Evolutionary conservation across 1,140 invertebrate species (phyloP).

Genomic region (Gonatopus flavifemur): DNA sequence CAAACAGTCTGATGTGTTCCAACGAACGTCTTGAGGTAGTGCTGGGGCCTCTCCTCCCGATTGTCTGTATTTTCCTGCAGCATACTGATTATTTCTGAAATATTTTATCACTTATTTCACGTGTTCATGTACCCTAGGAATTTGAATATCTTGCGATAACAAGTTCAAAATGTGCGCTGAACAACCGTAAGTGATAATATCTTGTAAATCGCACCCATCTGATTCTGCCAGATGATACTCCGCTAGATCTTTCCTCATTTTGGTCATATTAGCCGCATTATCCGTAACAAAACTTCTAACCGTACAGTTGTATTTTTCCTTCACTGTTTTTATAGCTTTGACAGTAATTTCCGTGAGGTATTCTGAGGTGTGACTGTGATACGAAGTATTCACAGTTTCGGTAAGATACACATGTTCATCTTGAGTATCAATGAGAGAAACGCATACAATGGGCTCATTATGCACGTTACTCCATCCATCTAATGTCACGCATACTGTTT

Average conservation of each 20-base stretch:
- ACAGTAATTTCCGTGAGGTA: constrained; percentile 6
- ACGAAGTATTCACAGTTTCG: constrained; percentile 16
- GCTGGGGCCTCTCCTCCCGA: background rate
- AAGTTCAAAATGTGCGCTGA: constrained; percentile 24
- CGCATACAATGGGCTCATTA: constrained; percentile 18
- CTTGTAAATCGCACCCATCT: constrained; percentile 1
- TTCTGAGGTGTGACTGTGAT: constrained; percentile 7
- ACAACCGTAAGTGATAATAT: constrained; percentile 20
- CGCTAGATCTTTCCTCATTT: constrained; percentile 11
- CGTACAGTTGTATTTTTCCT: constrained; percentile 3
- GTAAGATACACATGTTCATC: constrained; percentile 14
- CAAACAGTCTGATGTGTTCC: too few species aligned
- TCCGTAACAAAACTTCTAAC: constrained; percentile 9
- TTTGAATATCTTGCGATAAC: constrained; percentile 17
- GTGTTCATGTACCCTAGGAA: constrained; percentile 8
- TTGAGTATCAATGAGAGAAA: constrained; percentile 9
- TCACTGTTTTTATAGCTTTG: too few species aligned
- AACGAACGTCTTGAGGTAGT: constrained; percentile 6
- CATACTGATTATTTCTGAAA: constrained; percentile 27
- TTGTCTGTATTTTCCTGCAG: constrained; percentile 17
- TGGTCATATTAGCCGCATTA: constrained; percentile 8
- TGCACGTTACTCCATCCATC: constrained; percentile 24
- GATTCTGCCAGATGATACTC: too few species aligned
- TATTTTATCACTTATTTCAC: constrained; percentile 16
- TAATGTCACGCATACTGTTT: constrained; percentile 12